phyloP scores from a whole-genome alignment of 2,797 vertebrate species.

The Syngnathus rostellatus region DNA sequence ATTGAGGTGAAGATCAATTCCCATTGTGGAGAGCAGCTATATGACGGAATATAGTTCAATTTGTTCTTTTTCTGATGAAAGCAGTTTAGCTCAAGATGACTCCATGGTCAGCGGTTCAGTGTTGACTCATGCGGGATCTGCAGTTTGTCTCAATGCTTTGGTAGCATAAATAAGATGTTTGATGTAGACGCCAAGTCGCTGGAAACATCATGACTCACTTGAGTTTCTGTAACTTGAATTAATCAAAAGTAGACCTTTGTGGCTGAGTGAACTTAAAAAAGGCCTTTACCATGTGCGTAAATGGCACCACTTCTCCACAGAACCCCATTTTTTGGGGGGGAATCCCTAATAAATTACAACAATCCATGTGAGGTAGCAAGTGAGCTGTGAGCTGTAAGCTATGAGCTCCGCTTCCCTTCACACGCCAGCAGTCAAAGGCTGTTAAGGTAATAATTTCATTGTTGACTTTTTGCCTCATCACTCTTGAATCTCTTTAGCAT shows the following conservation, averaged over 20 bases:
- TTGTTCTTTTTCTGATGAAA: not conserved
- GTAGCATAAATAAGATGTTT: not conserved
- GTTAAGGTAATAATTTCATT: constrained; percentile 27
- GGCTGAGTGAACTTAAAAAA: not conserved
- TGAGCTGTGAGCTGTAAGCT: not conserved
- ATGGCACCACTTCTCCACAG: not conserved
- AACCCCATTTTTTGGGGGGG: not conserved
- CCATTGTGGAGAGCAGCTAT: not conserved
- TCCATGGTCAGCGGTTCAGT: not conserved
- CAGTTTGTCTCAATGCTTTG: too few species aligned
- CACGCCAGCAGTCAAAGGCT: constrained; percentile 45
- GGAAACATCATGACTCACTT: constrained; percentile 8
- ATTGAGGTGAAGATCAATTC: not conserved
- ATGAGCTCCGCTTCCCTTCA: constrained; percentile 16
- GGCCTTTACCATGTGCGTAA: not conserved
- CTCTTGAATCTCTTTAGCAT: constrained; percentile 22
- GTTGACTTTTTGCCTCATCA: constrained; percentile 29
- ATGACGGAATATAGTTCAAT: not conserved
- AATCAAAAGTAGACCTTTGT: not conserved
- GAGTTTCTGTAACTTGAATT: not conserved
- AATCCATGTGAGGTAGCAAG: not conserved
- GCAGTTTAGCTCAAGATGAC: not conserved
- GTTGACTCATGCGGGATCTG: not conserved
- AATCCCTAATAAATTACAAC: not conserved
- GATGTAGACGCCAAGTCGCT: not conserved